Evolutionary conservation across 1,140 invertebrate genomes (phyloP), one percentile per base, ranked within the genome.

Genomic region (Nasonia vitripennis): DNA sequence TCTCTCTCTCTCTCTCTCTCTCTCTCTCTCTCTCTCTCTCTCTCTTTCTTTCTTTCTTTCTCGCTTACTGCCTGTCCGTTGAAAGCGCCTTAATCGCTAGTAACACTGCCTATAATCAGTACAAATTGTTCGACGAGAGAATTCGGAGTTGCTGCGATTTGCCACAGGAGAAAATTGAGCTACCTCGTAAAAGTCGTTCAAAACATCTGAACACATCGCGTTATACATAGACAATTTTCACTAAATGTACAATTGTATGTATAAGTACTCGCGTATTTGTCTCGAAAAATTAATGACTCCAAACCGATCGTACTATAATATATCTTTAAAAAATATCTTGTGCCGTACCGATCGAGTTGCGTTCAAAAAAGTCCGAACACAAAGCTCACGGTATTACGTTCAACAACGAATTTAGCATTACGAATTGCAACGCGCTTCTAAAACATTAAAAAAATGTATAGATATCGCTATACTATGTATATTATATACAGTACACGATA

Each of bases 41-140:
- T 78, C 77, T 23, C 41, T 27, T 27, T 27, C 27, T 51, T n/a
- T 23, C 45, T 55, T 20, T 12, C 11, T 78, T 51, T 11, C 45
- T 51, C 45, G 17, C 17, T 84, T n/a, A 62, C 45, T 79, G n/a
- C 37, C 51, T 45, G 62, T 70, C 27, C 41, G 75, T 20, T n/a
- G 62, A 80, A 78, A 37, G 34, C 27, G 71, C n/a, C 51, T 48
- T 75, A 80, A 80, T 80, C 68, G 87, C 84, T 91, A 90, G 83
- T 90, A 90, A 91, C 89, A 88, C 87, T 87, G 85, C 86, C 87
- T 20, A 62, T 91, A 90, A 88, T 92, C 89, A 92, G 89, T 91
- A 90, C 88, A 87, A 89, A 91, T 92, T 86, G 80, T 89, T 81
- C 23, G 88, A 87, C 86, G 88, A 86, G 86, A 88, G 17, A 48